phyloP scores from a whole-genome alignment of 2,797 vertebrate species.

The Craterocephalus amniculus region DNA sequence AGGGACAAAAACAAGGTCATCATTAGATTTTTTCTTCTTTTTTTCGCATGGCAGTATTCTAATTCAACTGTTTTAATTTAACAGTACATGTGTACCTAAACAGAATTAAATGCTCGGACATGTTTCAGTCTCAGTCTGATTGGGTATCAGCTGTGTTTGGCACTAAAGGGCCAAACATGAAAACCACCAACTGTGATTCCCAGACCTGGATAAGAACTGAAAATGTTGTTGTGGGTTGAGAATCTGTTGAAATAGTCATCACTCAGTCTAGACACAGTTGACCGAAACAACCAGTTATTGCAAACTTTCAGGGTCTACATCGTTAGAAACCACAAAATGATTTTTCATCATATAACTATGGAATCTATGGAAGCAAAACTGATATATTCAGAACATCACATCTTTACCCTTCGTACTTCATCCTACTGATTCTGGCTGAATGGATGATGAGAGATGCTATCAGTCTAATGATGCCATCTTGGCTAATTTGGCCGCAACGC shows the following conservation, averaged over 20 bases:
- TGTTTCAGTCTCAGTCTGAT: not conserved
- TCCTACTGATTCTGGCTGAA: conserved; percentile 21
- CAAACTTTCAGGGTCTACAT: not conserved
- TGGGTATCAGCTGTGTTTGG: not conserved
- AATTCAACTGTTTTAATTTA: not conserved
- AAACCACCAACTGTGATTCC: conserved; percentile 6
- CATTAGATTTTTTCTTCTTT: not conserved
- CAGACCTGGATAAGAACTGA: conserved; percentile 1
- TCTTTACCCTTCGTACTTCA: not conserved
- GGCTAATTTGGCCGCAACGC: conserved; percentile 52
- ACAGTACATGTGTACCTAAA: not conserved
- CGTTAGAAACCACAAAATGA: not conserved
- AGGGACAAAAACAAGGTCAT: not conserved
- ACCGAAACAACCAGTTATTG: not conserved
- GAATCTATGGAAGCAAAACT: conserved; percentile 1
- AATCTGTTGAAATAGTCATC: not conserved
- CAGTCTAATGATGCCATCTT: conserved; percentile 55
- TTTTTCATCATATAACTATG: conserved; percentile 6
- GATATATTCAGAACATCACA: not conserved
- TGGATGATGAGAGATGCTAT: conserved; percentile 45
- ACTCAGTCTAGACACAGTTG: not conserved
- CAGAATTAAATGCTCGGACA: not conserved
- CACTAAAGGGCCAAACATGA: not conserved
- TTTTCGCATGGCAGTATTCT: not conserved
- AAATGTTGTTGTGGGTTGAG: not conserved